These are phyloP conservation scores for Takifugu bimaculatus DNA, from an alignment of 2,113 vertebrate species.

Conservation along the genomic window DNA sequence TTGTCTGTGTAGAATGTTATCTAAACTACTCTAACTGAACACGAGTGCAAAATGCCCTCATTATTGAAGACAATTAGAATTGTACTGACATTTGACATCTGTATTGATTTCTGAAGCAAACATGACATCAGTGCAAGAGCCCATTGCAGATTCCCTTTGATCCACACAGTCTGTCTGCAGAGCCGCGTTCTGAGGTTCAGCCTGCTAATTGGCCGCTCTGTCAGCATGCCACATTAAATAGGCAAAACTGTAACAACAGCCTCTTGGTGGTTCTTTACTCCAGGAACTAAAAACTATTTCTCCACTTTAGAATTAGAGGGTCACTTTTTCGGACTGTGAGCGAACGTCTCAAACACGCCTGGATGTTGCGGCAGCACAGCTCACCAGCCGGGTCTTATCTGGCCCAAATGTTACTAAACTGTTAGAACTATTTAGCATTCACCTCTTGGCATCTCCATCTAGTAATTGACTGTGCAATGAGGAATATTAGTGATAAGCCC, in stretches of 20 bases:
- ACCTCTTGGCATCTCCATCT: conserved; percentile 21
- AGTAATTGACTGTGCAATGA: conserved; percentile 63
- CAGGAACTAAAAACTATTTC: conserved; percentile 50
- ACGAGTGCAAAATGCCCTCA: no score
- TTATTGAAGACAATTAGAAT: no score
- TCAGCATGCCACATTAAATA: conserved; percentile 57
- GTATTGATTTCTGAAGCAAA: no score
- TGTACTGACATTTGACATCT: no score
- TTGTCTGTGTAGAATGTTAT: no score
- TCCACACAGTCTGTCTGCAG: conserved; percentile 34
- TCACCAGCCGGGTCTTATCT: not conserved
- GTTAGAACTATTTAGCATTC: conserved; percentile 36
- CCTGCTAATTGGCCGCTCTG: conserved; percentile 54
- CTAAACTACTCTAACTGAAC: no score
- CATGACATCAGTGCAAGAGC: no score
- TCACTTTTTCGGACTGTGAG: conserved; percentile 38
- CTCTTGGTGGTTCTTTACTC: conserved; percentile 48
- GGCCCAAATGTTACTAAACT: not conserved
- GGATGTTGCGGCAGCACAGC: no score
- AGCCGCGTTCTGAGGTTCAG: conserved; percentile 21
- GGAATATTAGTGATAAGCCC: conserved; percentile 60
- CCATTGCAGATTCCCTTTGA: not conserved
- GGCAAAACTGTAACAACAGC: conserved; percentile 48
- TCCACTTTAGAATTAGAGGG: conserved; percentile 40
- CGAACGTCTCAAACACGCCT: conserved; percentile 37